These are phyloP conservation scores for Sebastes matsubarae DNA, from an alignment of 2,797 vertebrate genomes.

Conservation along the genomic window DNA sequence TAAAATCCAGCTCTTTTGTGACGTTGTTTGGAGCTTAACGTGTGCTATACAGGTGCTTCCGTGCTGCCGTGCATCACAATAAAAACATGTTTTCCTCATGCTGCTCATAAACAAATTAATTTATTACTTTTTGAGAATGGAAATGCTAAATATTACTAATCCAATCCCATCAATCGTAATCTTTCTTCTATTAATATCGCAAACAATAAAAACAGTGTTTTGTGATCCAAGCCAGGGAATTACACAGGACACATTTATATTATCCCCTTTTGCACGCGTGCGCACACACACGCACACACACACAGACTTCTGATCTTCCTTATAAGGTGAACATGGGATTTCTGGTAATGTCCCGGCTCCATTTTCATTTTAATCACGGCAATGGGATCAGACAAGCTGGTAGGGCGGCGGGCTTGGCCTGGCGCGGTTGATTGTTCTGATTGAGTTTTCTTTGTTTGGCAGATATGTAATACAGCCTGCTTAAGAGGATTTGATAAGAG, in stretches of 20 bases:
- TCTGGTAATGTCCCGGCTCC: conserved; percentile 80
- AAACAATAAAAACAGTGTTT: conserved; percentile 68
- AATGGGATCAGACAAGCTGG: conserved; percentile 84
- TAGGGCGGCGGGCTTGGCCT: conserved; percentile 50
- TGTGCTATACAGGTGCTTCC: conserved; percentile 31
- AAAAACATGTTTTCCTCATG: conserved; percentile 66
- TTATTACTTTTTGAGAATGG: conserved; percentile 53
- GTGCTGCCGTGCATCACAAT: background rate
- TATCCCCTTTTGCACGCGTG: conserved; percentile 33
- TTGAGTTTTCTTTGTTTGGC: conserved; percentile 86
- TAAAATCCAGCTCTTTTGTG: conserved; percentile 5
- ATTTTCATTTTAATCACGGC: conserved; percentile 87
- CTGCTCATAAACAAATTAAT: conserved; percentile 59
- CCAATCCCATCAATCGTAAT: conserved; percentile 65
- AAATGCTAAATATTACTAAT: conserved; percentile 61
- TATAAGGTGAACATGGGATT: conserved; percentile 83
- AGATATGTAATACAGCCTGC: conserved; percentile 86
- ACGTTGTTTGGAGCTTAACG: conserved; percentile 13
- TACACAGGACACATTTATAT: conserved; percentile 66
- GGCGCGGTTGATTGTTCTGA: conserved; percentile 83
- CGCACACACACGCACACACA: conserved; percentile 15
- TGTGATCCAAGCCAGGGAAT: conserved; percentile 70
- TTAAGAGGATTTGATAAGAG: conserved; percentile 85
- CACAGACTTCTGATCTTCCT: conserved; percentile 71
- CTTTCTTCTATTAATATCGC: conserved; percentile 69